Evolutionary conservation across 2,888 invertebrate species (phyloP).

Genomic region (Agriopis aurantiaria): DNA sequence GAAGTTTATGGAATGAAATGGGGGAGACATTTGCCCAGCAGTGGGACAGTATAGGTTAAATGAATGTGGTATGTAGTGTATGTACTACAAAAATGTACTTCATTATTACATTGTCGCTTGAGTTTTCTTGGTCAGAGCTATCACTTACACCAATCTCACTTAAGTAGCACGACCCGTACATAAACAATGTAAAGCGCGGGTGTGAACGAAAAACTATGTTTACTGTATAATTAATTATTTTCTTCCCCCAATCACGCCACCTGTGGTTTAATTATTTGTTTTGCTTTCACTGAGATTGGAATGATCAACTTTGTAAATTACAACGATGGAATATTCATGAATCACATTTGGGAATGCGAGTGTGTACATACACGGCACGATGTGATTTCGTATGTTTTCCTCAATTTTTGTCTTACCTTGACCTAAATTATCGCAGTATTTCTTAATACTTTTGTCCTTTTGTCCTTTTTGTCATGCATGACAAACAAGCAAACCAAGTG

Average conservation of each 20-base stretch:
- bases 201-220: not conserved
- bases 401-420: not conserved
- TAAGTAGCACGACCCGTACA: not conserved
- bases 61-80: too few species aligned
- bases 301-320: conserved; percentile 14
- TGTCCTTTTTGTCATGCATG: not conserved
- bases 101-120: too few species aligned
- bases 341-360: not conserved
- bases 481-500: not conserved
- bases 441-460: not conserved
- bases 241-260: conserved; percentile 16
- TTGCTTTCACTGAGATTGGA: conserved; percentile 34
- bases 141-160: not conserved
- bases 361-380: not conserved
- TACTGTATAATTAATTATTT: conserved; percentile 17
- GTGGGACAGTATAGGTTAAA: too few species aligned
- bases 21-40: too few species aligned
- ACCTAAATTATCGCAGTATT: not conserved
- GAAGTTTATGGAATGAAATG: too few species aligned
- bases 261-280: conserved; percentile 23
- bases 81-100: too few species aligned
- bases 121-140: not conserved
- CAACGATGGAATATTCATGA: conserved; percentile 19
- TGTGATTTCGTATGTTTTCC: conserved; percentile 1
- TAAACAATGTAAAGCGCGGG: conserved; percentile 1